phyloP scores from a whole-genome alignment of 2,888 invertebrate species.

The Pogonocherus hispidulus region DNA sequence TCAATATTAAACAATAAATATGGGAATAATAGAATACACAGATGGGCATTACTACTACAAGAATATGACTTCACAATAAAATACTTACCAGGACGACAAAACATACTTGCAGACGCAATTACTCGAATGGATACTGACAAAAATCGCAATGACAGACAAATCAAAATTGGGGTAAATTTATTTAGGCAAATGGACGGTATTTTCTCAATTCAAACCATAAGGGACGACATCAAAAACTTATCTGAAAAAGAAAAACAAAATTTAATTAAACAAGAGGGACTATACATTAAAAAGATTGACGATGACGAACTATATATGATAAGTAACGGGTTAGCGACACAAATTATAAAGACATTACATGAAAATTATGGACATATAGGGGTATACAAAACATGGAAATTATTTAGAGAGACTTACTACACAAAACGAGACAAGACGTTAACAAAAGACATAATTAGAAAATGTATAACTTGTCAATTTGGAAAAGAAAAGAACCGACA shows the following conservation, averaged over 20 bases:
- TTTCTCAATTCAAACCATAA: too few relatives aligned
- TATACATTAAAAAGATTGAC: conserved; percentile 1
- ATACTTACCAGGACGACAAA: conserved; percentile 24
- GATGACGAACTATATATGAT: not conserved
- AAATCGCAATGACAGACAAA: not conserved
- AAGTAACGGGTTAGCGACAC: not conserved
- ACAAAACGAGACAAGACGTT: not conserved
- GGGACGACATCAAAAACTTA: not conserved
- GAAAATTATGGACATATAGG: conserved; percentile 5
- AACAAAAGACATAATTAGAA: not conserved
- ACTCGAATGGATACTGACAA: conserved; percentile 12
- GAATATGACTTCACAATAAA: conserved; percentile 22
- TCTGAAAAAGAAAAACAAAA: conserved; percentile 5
- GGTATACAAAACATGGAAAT: not conserved
- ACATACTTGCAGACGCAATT: conserved; percentile 19
- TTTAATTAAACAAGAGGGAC: not conserved
- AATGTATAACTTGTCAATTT: not conserved
- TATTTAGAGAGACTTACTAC: conserved; percentile 6
- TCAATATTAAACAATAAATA: conserved; percentile 29
- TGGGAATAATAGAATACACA: conserved; percentile 27
- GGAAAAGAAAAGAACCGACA: conserved; percentile 12
- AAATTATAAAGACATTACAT: not conserved
- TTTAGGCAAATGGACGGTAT: not conserved
- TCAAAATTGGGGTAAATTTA: conserved; percentile 16
- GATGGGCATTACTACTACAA: conserved; percentile 26